Percentiles rank a stretch among this genome's conserved stretches.
These are phyloP conservation scores for Steinernema scapterisci DNA, from an alignment of 2,888 invertebrate genomes.

Conservation along the genomic window DNA sequence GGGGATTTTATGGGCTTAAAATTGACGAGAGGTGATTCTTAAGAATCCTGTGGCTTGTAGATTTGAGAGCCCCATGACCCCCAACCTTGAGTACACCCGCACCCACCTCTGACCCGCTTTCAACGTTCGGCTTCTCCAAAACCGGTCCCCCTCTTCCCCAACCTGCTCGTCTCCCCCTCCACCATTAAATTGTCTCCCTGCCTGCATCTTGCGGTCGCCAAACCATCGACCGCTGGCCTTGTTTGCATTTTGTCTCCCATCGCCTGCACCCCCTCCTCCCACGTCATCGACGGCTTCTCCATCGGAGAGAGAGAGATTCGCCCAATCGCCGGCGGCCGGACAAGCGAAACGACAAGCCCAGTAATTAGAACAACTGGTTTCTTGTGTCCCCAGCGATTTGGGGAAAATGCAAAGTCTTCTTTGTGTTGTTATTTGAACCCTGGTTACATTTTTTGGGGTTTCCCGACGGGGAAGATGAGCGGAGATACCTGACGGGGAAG, in stretches of 20 bases:
- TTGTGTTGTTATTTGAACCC: not conserved
- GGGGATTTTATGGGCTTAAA: too few relatives aligned
- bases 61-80: too few relatives aligned
- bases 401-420: not conserved
- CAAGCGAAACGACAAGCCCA: not conserved
- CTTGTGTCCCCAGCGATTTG: not conserved
- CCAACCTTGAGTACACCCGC: not conserved
- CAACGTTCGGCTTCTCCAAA: not conserved
- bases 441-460: not conserved
- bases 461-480: too few relatives aligned
- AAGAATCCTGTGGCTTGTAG: not conserved
- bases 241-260: not conserved
- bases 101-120: not conserved
- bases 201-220: not conserved
- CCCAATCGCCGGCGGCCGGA: not conserved
- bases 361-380: slow-evolving; percentile 30
- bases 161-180: not conserved
- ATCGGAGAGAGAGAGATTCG: not conserved
- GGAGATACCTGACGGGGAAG: not conserved
- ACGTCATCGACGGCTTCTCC: not conserved
- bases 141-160: not conserved
- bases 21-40: too few relatives aligned
- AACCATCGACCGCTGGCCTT: not conserved
- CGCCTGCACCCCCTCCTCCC: too few relatives aligned
- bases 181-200: not conserved